phyloP scores from a whole-genome alignment of 2,113 vertebrate species.

The Colistium nudipinnis region DNA sequence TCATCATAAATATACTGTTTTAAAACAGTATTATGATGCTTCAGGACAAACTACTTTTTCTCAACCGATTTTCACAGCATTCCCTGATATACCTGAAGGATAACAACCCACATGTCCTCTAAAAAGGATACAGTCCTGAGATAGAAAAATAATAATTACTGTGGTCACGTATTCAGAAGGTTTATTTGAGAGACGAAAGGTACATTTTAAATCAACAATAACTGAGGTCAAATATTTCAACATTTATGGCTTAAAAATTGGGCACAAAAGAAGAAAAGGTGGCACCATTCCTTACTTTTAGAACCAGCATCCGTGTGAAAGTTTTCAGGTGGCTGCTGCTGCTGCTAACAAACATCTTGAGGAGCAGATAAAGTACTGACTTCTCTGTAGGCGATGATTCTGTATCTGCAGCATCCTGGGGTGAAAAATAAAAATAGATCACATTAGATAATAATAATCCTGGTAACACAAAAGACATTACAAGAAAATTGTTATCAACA shows the following conservation, averaged over 20 bases:
- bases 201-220: neutral
- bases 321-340: conserved; percentile 83
- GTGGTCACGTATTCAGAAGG: neutral
- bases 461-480: neutral
- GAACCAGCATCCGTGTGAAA: conserved; percentile 86
- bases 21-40: neutral
- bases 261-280: neutral
- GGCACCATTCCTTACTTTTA: conserved; percentile 84
- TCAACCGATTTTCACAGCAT: neutral
- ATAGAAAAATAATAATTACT: neutral
- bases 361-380: conserved; percentile 91
- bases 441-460: neutral
- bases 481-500: neutral
- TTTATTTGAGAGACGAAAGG: too few species aligned
- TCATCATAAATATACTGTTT: conserved; percentile 13
- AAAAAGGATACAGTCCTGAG: neutral
- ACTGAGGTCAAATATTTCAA: neutral
- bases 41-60: neutral
- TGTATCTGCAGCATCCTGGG: conserved; percentile 81
- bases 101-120: neutral
- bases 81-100: neutral
- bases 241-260: neutral
- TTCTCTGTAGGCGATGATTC: conserved; percentile 83
- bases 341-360: conserved; percentile 94
- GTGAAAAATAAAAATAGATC: neutral